A percentile compares a stretch with the other conserved stretches of the same genome.
Conservation (phyloP, 2,888 invertebrate genomes). For the Eupithecia abbreviata region DNA sequence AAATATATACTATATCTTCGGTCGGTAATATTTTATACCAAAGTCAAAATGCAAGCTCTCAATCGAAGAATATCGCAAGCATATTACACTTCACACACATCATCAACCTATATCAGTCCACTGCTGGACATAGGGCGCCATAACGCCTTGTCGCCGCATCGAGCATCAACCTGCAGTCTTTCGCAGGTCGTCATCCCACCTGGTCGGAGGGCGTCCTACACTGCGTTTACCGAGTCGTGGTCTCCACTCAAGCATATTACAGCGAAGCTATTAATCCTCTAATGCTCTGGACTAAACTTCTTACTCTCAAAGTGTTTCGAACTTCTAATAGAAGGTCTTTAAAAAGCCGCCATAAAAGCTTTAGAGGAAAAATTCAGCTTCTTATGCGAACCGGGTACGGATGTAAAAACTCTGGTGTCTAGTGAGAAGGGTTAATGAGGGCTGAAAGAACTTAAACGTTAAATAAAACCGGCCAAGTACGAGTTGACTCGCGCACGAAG, state of each 20-base stretch:
- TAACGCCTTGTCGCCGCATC: no score
- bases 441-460: neutral
- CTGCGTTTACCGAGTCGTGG: no score
- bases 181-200: no score
- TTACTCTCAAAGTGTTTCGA: neutral
- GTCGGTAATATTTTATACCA: neutral
- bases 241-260: neutral
- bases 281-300: slow-evolving; percentile 10
- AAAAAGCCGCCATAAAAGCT: slow-evolving; percentile 3
- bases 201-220: no score
- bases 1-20: no score
- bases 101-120: no score
- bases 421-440: neutral
- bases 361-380: neutral
- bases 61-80: neutral
- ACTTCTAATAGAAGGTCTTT: neutral
- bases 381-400: neutral
- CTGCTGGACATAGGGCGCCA: no score
- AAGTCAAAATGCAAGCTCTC: neutral
- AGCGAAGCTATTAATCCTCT: neutral
- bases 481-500: no score
- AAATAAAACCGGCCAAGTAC: no score
- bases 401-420: neutral
- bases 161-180: no score
- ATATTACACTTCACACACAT: neutral